Evolutionary conservation across 2,888 invertebrate genomes (phyloP).

Genomic region (Mantis religiosa): DNA sequence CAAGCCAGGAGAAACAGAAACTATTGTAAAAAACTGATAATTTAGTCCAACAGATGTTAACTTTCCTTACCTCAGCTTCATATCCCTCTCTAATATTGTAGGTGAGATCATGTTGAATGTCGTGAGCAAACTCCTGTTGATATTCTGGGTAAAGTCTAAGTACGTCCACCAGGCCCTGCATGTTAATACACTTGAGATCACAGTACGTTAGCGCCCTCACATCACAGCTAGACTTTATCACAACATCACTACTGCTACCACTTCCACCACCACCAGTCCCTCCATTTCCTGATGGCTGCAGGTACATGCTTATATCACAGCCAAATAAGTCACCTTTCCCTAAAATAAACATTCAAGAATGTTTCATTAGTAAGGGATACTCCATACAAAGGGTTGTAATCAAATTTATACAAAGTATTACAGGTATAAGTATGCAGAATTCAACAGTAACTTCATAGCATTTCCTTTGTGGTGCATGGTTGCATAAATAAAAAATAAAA

Average conservation of each 20-base stretch:
- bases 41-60: too few species aligned
- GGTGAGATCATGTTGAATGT: conserved; percentile 91
- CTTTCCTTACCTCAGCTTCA: conserved; percentile 66
- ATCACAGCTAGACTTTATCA: conserved; percentile 91
- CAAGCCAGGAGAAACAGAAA: too few species aligned
- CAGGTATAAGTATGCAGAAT: too few species aligned
- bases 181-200: conserved; percentile 90
- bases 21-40: too few species aligned
- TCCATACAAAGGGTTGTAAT: too few species aligned
- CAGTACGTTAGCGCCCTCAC: conserved; percentile 94
- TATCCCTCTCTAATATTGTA: conserved; percentile 92
- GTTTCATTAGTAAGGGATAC: too few species aligned
- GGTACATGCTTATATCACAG: conserved; percentile 81
- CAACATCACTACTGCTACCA: conserved; percentile 58
- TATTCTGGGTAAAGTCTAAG: conserved; percentile 89
- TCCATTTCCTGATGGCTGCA: conserved; percentile 61
- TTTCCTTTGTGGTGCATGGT: too few species aligned
- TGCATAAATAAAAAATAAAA: too few species aligned
- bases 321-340: conserved; percentile 96
- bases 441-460: too few species aligned
- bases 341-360: conserved; percentile 41
- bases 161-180: conserved; percentile 85
- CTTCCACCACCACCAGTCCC: conserved; percentile 48
- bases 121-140: conserved; percentile 88
- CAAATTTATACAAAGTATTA: too few species aligned